Conservation (phyloP, 2,113 vertebrate genomes). For the Colistium nudipinnis region DNA sequence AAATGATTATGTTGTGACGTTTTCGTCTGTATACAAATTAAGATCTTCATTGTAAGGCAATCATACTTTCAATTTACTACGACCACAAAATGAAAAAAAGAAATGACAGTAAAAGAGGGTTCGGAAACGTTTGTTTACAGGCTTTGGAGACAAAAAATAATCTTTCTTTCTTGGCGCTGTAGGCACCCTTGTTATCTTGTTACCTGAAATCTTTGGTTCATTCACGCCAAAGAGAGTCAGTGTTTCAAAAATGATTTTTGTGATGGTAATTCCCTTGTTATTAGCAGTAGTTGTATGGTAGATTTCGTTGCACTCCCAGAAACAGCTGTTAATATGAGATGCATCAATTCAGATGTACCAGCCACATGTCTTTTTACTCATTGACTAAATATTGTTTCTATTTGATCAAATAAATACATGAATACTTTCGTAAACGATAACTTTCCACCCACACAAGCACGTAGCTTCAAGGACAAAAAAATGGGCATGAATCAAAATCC, state of each 20-base stretch:
- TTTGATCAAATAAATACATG: constrained; percentile 63
- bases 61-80: constrained; percentile 50
- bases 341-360: constrained; percentile 14
- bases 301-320: constrained; percentile 1
- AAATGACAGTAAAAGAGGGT: constrained; percentile 37
- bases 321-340: constrained; percentile 12
- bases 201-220: constrained; percentile 36
- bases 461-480: constrained; percentile 73
- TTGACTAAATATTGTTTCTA: constrained; percentile 64
- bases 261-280: constrained; percentile 22
- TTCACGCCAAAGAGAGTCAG: constrained; percentile 34
- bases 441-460: constrained; percentile 67
- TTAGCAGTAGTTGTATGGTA: constrained; percentile 5
- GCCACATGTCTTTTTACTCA: constrained; percentile 26
- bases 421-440: constrained; percentile 64
- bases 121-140: constrained; percentile 22
- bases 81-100: constrained; percentile 35
- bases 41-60: constrained; percentile 51
- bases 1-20: constrained; percentile 53
- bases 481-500: constrained; percentile 82
- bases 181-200: constrained; percentile 22
- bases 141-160: constrained; percentile 33
- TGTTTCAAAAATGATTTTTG: constrained; percentile 25
- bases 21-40: constrained; percentile 58
- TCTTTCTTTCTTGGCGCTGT: not conserved